phyloP scores from a whole-genome alignment of 2,113 vertebrate species.

The Myocastor coypus region DNA sequence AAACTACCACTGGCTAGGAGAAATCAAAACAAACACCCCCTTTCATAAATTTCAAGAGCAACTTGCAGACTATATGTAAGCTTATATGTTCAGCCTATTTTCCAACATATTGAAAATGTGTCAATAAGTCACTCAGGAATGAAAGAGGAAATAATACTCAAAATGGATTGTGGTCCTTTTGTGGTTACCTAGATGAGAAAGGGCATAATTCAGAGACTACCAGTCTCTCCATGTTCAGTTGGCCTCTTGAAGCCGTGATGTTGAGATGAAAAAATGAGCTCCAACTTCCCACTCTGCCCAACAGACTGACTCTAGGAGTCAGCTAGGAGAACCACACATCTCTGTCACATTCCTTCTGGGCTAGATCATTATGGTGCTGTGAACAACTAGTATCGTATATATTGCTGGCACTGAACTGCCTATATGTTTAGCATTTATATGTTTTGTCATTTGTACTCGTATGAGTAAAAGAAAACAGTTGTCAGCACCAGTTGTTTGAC shows the following conservation, averaged over 20 bases:
- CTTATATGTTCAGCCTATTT: not conserved
- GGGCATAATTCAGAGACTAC: not conserved
- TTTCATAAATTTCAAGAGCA: conserved; percentile 2
- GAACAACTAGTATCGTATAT: not conserved
- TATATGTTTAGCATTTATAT: not conserved
- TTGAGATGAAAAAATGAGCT: not conserved
- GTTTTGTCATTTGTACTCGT: not conserved
- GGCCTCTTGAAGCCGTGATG: not conserved
- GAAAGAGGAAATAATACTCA: not conserved
- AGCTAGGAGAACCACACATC: not conserved
- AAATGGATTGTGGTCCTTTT: not conserved
- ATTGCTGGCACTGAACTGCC: not conserved
- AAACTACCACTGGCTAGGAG: not conserved
- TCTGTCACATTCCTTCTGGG: not conserved
- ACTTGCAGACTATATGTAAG: not conserved
- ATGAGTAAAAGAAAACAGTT: not conserved
- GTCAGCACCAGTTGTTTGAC: not conserved
- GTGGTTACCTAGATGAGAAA: not conserved
- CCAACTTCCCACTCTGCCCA: not conserved
- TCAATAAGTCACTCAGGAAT: conserved; percentile 5
- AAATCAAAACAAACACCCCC: not conserved
- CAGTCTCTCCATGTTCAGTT: not conserved
- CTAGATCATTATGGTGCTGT: not conserved
- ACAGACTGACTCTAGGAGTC: not conserved
- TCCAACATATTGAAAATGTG: conserved; percentile 5